Conservation (phyloP, 2,888 invertebrate species). For the Pyrrhia umbra region DNA sequence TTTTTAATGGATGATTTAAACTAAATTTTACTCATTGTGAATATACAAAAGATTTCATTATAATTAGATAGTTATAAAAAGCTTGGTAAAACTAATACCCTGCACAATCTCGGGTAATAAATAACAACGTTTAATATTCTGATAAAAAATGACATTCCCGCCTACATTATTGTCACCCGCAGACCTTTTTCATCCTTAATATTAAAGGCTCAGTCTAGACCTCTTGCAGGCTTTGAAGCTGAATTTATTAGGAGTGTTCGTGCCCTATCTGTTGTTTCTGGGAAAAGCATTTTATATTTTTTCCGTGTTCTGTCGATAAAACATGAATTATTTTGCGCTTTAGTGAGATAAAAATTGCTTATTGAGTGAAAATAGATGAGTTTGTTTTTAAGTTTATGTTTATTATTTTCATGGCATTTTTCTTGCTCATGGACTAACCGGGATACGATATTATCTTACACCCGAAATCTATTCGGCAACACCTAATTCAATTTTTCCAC, state of each 20-base stretch:
- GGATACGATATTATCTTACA: too few species aligned
- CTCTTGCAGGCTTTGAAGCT: conserved; percentile 23
- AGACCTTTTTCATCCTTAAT: neutral
- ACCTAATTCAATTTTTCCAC: too few species aligned
- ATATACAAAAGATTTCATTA: too few species aligned
- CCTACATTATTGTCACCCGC: neutral
- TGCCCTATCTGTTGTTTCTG: conserved; percentile 54
- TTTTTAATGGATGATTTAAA: too few species aligned
- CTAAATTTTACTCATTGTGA: too few species aligned
- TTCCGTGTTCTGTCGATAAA: conserved; percentile 39
- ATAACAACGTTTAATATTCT: neutral
- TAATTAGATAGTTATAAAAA: too few species aligned
- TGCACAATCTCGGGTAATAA: neutral
- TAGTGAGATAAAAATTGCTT: conserved; percentile 45
- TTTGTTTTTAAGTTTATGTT: neutral
- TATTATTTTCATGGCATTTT: neutral
- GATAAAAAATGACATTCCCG: neutral
- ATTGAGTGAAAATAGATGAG: conserved; percentile 10
- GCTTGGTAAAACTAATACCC: neutral
- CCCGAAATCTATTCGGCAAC: too few species aligned
- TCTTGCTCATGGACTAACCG: neutral
- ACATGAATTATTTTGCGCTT: conserved; percentile 44
- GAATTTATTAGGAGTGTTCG: conserved; percentile 51
- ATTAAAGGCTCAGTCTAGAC: neutral
- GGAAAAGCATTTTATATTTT: conserved; percentile 32